phyloP scores from a whole-genome alignment of 2,113 vertebrate genomes.

The Oxygymnocypris stewartii region DNA sequence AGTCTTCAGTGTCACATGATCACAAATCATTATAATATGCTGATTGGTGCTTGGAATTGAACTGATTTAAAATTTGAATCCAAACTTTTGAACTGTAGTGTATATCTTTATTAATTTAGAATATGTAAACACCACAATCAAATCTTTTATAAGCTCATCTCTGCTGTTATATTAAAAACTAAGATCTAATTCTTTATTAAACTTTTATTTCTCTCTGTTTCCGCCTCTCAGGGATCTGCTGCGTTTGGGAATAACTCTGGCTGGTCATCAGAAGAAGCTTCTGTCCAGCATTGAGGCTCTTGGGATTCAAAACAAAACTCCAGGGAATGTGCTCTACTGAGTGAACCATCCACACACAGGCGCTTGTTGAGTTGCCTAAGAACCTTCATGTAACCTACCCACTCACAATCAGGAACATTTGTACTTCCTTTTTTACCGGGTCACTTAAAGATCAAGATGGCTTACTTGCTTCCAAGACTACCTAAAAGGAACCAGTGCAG shows the following conservation, averaged over 20 bases:
- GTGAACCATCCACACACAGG: conserved; percentile 37
- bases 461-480: conserved; percentile 23
- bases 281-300: conserved; percentile 81
- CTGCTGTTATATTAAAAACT: not conserved
- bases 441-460: conserved; percentile 6
- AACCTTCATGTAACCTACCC: conserved; percentile 48
- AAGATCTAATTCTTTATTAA: not conserved
- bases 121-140: not conserved
- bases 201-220: not conserved
- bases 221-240: conserved; percentile 74
- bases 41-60: not conserved
- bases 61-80: not conserved
- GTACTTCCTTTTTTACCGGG: not conserved
- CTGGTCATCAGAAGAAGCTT: conserved; percentile 84
- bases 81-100: not conserved
- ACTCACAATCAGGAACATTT: conserved; percentile 56
- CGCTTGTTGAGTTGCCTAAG: not conserved
- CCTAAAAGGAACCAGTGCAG: not conserved
- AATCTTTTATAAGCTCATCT: not conserved
- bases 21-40: not conserved
- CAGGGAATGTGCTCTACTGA: conserved; percentile 75
- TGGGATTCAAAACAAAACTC: conserved; percentile 73
- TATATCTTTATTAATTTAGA: not conserved
- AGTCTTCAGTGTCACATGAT: not conserved
- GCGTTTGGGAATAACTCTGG: conserved; percentile 82